phyloP scores from a whole-genome alignment of 2,797 vertebrate species.

The Basileuterus tristriatus region DNA sequence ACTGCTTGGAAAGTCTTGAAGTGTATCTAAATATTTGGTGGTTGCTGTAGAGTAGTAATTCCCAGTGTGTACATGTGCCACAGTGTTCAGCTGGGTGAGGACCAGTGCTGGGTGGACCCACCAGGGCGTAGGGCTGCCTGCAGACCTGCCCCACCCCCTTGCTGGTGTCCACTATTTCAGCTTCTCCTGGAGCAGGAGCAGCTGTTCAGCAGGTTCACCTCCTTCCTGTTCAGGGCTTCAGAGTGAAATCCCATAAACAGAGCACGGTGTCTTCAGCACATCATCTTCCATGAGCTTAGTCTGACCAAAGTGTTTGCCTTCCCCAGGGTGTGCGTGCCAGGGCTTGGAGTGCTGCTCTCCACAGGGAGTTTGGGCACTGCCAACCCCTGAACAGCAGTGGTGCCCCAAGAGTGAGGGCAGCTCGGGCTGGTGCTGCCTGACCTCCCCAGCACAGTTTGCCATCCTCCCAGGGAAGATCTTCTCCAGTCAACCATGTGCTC shows the following conservation, averaged over 20 bases:
- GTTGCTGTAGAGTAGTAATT: slow-evolving; percentile 46
- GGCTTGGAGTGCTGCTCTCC: neutral
- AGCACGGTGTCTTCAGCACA: rapidly evolving
- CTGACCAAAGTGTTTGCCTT: neutral
- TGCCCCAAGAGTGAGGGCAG: neutral
- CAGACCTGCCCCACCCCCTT: neutral
- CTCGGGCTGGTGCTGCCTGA: neutral
- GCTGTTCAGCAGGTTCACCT: neutral
- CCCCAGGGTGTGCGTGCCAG: rapidly evolving
- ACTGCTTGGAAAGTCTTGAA: neutral
- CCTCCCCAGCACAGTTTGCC: neutral
- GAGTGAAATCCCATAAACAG: neutral
- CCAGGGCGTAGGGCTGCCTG: neutral
- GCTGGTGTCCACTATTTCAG: neutral
- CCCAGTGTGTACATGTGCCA: neutral
- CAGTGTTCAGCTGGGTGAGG: neutral
- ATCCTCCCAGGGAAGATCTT: neutral
- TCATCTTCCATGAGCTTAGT: neutral
- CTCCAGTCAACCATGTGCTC: neutral
- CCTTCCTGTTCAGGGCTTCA: neutral
- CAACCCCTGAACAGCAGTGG: neutral
- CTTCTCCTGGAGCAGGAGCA: neutral
- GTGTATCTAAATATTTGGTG: slow-evolving; percentile 44
- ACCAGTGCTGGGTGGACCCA: neutral
- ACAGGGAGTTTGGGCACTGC: neutral